Conservation (phyloP, 2,888 invertebrate species). For the Nasonia oneida region DNA sequence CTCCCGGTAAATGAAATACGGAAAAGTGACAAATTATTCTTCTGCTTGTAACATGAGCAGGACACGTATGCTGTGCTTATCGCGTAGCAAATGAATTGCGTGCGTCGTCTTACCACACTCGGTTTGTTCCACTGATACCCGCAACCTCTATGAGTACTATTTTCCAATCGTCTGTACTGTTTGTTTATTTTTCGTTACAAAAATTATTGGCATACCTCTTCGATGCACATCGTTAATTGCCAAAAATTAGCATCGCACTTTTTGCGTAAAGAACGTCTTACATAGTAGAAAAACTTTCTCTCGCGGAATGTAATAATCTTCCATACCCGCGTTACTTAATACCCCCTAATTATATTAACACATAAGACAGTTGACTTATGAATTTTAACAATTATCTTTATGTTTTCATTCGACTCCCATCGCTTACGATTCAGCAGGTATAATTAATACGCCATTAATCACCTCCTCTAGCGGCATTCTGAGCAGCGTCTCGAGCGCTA, state of each 20-base stretch:
- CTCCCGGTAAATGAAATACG: not conserved
- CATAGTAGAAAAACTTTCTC: constrained; percentile 19
- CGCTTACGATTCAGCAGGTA: constrained; percentile 12
- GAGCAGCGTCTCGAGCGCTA: not conserved
- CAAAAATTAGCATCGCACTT: not conserved
- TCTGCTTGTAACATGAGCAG: not conserved
- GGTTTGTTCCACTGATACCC: not conserved
- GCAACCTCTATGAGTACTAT: not conserved
- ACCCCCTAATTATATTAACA: constrained; percentile 25
- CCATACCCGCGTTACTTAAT: not conserved
- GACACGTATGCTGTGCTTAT: not conserved
- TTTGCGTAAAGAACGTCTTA: not conserved
- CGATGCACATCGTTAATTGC: not conserved
- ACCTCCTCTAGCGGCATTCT: not conserved
- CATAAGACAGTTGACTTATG: constrained; percentile 28
- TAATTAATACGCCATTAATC: constrained; percentile 52
- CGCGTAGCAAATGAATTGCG: not conserved
- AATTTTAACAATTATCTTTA: constrained; percentile 32
- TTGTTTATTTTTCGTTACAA: too few relatives aligned
- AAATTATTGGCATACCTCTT: not conserved
- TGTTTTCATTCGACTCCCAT: constrained; percentile 31
- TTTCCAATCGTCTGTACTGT: not conserved
- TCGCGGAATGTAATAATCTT: constrained; percentile 23
- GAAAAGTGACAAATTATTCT: not conserved
- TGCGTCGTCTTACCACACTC: not conserved